phyloP scores from a whole-genome alignment of 1,140 invertebrate species.

The Ceratina australensis region DNA sequence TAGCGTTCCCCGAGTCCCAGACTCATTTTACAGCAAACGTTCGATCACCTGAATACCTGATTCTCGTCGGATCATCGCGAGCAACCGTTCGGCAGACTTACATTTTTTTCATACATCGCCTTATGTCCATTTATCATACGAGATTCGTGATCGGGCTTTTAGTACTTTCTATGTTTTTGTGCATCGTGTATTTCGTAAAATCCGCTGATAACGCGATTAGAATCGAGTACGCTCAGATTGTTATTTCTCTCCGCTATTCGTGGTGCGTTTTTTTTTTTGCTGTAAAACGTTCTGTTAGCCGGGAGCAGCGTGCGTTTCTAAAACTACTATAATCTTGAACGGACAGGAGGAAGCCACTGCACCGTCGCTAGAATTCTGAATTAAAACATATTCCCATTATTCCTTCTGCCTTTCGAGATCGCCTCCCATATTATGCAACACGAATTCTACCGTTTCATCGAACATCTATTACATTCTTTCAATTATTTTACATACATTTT shows the following conservation, averaged over 20 bases:
- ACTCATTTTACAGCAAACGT: neutral
- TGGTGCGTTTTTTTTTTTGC: neutral
- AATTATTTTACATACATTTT: neutral
- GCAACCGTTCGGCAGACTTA: too few relatives aligned
- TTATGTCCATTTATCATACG: too few relatives aligned
- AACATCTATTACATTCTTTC: neutral
- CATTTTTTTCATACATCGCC: too few relatives aligned
- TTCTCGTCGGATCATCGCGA: neutral
- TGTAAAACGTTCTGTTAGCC: constrained; percentile 7
- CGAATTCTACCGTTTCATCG: neutral
- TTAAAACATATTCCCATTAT: neutral
- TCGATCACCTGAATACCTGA: neutral
- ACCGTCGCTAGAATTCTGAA: neutral
- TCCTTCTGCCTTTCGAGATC: constrained; percentile 7
- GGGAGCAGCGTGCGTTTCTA: constrained; percentile 17
- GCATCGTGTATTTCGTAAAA: too few relatives aligned
- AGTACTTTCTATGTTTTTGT: too few relatives aligned
- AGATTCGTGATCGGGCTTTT: too few relatives aligned
- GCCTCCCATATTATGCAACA: neutral
- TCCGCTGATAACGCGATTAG: too few relatives aligned
- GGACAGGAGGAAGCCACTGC: constrained; percentile 12
- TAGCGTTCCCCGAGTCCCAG: constrained; percentile 11
- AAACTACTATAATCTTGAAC: constrained; percentile 9
- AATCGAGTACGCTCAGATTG: neutral
- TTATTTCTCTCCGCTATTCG: neutral